Evolutionary conservation across 2,113 vertebrate genomes (phyloP).

Genomic region (Ophthalmolycus amberensis): DNA sequence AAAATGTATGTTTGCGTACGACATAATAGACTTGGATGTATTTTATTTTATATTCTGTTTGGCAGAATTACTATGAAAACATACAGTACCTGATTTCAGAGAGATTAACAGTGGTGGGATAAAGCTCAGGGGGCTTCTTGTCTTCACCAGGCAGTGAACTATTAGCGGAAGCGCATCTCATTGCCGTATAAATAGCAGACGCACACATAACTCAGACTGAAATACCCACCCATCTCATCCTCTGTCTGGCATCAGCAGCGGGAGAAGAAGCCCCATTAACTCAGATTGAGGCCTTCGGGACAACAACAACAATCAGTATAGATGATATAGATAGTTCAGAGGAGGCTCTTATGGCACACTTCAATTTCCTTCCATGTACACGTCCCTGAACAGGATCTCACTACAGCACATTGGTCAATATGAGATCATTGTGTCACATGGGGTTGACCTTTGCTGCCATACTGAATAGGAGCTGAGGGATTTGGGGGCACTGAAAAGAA

Average conservation of each 20-base stretch:
- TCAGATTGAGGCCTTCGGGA: slow-evolving; percentile 28
- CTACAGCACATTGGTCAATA: slow-evolving; percentile 46
- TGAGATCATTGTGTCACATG: slow-evolving; percentile 38
- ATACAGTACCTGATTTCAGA: slow-evolving; percentile 20
- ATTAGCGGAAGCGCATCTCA: slow-evolving; percentile 72
- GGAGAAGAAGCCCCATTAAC: slow-evolving; percentile 19
- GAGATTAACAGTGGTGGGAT: slow-evolving; percentile 36
- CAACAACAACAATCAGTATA: slow-evolving; percentile 11
- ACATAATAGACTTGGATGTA: neutral
- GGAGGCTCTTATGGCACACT: slow-evolving; percentile 13
- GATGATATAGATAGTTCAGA: slow-evolving; percentile 13
- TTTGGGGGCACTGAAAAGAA: slow-evolving; percentile 17
- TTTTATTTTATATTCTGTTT: neutral
- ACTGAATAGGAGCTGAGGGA: slow-evolving; percentile 22
- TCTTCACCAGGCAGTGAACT: slow-evolving; percentile 66
- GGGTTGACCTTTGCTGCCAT: slow-evolving; percentile 31
- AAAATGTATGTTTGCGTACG: neutral
- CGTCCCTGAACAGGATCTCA: slow-evolving; percentile 32
- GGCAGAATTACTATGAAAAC: neutral
- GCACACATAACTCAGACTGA: slow-evolving; percentile 70
- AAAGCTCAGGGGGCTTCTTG: slow-evolving; percentile 56
- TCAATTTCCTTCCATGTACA: slow-evolving; percentile 35
- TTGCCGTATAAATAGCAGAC: slow-evolving; percentile 77
- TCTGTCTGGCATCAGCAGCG: slow-evolving; percentile 50
- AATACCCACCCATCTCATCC: slow-evolving; percentile 60